These are phyloP conservation scores for Sparus aurata DNA, from an alignment of 2,797 vertebrate species.

Conservation along the genomic window DNA sequence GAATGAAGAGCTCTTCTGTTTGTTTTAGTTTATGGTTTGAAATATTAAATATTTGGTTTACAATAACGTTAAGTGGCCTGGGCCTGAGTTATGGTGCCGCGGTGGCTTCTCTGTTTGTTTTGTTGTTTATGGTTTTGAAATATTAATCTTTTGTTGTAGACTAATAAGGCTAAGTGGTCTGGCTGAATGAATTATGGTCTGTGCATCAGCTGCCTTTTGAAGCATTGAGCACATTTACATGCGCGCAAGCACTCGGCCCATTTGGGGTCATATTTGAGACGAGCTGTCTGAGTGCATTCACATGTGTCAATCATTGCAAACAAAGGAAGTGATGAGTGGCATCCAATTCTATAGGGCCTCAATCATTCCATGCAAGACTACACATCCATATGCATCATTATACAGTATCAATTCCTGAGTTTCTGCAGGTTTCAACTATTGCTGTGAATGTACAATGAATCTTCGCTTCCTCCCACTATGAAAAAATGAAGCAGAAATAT, in stretches of 20 bases:
- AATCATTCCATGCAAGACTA: not conserved
- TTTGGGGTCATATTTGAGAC: constrained; percentile 54
- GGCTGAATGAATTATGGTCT: constrained; percentile 72
- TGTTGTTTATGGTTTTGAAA: constrained; percentile 80
- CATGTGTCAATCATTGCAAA: not conserved
- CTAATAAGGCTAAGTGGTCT: constrained; percentile 84
- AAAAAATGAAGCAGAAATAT: too few relatives aligned
- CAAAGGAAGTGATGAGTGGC: not conserved
- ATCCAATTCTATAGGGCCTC: not conserved
- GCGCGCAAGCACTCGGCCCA: constrained; percentile 43
- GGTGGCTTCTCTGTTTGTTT: constrained; percentile 76
- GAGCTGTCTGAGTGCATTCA: constrained; percentile 5
- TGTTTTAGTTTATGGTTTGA: constrained; percentile 70
- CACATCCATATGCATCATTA: not conserved
- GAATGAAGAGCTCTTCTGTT: constrained; percentile 50
- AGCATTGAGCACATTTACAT: constrained; percentile 50
- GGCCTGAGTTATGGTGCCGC: constrained; percentile 73
- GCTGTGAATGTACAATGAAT: too few relatives aligned
- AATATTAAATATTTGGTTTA: constrained; percentile 84
- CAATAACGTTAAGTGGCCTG: constrained; percentile 80
- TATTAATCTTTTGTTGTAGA: constrained; percentile 77
- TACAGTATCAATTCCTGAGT: not conserved
- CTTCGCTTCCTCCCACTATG: too few relatives aligned
- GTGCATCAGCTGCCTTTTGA: constrained; percentile 54
- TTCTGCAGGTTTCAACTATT: not conserved